phyloP scores from a whole-genome alignment of 1,140 invertebrate genomes.

The Bombus superbus region DNA sequence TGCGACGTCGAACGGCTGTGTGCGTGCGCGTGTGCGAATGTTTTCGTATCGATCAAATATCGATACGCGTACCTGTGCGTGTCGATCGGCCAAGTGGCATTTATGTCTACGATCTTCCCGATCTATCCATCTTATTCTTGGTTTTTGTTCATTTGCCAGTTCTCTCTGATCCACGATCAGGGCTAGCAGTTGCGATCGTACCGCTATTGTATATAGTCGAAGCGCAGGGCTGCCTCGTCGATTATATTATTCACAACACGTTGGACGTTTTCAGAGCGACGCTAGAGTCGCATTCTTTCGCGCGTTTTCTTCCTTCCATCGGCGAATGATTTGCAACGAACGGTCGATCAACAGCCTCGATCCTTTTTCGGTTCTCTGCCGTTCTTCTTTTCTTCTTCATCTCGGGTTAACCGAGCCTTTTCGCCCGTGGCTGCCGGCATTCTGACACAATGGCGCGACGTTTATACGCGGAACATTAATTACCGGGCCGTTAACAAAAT shows the following conservation, averaged over 20 bases:
- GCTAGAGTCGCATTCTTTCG: no score
- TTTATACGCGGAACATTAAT: constrained; percentile 42
- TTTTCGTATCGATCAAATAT: constrained; percentile 50
- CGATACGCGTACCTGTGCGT: constrained; percentile 31
- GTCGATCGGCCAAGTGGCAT: constrained; percentile 68
- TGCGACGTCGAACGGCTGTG: not conserved
- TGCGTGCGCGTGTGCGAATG: not conserved
- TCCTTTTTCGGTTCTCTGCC: not conserved
- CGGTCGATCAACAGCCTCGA: not conserved
- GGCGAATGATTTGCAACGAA: not conserved
- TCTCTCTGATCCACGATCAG: not conserved
- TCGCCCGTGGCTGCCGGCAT: not conserved
- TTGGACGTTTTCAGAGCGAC: constrained; percentile 62
- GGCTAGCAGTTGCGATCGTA: not conserved
- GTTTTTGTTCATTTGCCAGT: not conserved
- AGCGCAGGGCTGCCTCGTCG: constrained; percentile 65
- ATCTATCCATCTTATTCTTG: constrained; percentile 29
- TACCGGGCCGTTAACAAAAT: constrained; percentile 55
- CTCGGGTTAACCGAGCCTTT: not conserved
- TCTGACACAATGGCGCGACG: constrained; percentile 6
- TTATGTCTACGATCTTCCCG: constrained; percentile 71
- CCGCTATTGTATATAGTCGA: not conserved
- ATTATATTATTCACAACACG: constrained; percentile 81
- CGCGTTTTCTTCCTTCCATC: not conserved
- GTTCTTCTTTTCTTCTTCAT: not conserved